Percentiles rank a stretch among this genome's conserved stretches.
phyloP scores from a whole-genome alignment of 2,888 invertebrate genomes.

The Labia minor region DNA sequence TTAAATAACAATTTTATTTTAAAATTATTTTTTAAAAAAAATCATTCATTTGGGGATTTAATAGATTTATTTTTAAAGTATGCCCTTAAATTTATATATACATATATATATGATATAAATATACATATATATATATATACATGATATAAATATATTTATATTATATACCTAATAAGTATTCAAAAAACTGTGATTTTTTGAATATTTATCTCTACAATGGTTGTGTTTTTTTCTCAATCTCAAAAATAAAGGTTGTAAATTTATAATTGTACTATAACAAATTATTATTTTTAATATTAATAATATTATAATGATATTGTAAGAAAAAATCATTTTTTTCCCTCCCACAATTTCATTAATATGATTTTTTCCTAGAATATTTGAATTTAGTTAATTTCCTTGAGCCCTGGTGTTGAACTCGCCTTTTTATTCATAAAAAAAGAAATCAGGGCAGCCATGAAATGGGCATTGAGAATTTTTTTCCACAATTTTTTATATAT shows the following conservation, averaged over 20 bases:
- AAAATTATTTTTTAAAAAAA: no score
- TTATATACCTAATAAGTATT: not conserved
- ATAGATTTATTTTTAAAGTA: no score
- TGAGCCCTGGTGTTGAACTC: not conserved
- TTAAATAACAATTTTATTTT: no score
- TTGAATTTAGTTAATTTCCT: not conserved
- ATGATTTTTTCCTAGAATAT: constrained; percentile 13
- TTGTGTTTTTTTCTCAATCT: constrained; percentile 13
- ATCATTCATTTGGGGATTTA: no score
- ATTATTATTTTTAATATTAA: not conserved
- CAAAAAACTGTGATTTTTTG: not conserved
- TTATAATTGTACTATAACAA: constrained; percentile 8
- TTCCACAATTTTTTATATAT: not conserved
- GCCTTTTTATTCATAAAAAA: not conserved
- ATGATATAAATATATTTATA: not conserved
- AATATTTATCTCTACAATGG: not conserved
- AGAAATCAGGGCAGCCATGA: not conserved
- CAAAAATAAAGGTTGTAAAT: constrained; percentile 7
- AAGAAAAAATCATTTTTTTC: not conserved
- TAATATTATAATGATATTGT: constrained; percentile 13
- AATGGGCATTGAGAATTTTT: not conserved
- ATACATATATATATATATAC: no score
- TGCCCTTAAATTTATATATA: not conserved
- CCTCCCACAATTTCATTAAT: not conserved
- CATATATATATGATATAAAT: not conserved